Base-by-base conservation (phyloP, 2,888 invertebrate species). In the Andrena trimmerana region DNA sequence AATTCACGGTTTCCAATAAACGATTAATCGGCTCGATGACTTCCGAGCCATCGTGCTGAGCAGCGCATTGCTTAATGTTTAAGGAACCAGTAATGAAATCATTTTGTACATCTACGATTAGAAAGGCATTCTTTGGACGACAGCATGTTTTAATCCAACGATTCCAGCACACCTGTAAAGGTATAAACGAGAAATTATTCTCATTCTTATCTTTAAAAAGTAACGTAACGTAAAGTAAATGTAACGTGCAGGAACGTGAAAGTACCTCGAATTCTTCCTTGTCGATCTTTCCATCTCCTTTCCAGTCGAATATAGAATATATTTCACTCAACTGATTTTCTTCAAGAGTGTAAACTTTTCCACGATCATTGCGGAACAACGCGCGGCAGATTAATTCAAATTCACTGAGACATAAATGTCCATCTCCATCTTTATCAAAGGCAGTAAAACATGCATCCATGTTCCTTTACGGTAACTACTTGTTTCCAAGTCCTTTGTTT, bases 41-140 rank as follows among this genome's bases (percentile, higher is more conserved):
- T 96, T 98, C 98, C 73, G 96, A 96, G 86, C 98, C 98, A 91
- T 98, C 97, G 86, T 98, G 98, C 92, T 97, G 97, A 24, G 99
- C 98, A 82, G 98, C 97, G 94, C 98, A 98, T 92, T 98, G 97
- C 94, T 97, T 97, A 92, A 99, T 97, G 94, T 98, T 97, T 90
- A 99, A 96, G 7, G 98, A 97, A 60, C 99, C 99, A 74, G 97
- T 96, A 93, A 99, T 98, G 95, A 99, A 99, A 95, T 99, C 99
- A 94, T 99, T 99, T 95, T 99, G 99, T 36, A 99, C 99, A 94
- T 99, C 99, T 84, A 99, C 98, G 81, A 99, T 96, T 85, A 99
- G 95, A 93, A 99, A 97, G 31, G 97, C 99, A 93, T 97, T 97
- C 88, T 97, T 96, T 24, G 98, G 98, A 73, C 97, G 96, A 2